Percentiles rank a stretch among this genome's conserved stretches.
phyloP scores from a whole-genome alignment of 30 jellyfish, hydroid and myxozoan species.

The Nemopilema nomurai region DNA sequence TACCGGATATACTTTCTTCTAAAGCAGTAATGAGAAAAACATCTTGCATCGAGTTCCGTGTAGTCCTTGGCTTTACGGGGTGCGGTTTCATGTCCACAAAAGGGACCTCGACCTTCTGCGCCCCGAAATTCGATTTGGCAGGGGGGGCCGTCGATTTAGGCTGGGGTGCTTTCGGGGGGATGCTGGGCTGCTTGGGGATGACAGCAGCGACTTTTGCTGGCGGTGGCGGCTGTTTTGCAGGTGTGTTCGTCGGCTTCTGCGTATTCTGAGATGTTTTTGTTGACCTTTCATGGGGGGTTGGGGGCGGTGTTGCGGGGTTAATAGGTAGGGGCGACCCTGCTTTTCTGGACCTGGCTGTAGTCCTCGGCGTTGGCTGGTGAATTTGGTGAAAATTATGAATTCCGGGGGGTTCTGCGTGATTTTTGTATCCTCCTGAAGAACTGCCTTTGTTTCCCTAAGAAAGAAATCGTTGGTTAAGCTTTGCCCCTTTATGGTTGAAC shows the following conservation, averaged over 20 bases:
- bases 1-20: slow-evolving; percentile 95
- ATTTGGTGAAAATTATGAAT: slow-evolving; percentile 33
- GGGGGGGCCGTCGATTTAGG: slow-evolving; percentile 1
- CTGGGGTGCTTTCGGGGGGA: slow-evolving; percentile 7
- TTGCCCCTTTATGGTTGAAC: too few relatives aligned
- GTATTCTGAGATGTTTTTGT: slow-evolving; percentile 16
- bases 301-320: slow-evolving; percentile 4
- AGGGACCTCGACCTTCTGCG: slow-evolving; percentile 48
- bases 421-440: slow-evolving; percentile 40
- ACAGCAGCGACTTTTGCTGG: slow-evolving; percentile 3
- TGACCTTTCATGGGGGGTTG: slow-evolving; percentile 12
- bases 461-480: not conserved
- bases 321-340: slow-evolving; percentile 61
- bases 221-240: slow-evolving; percentile 9
- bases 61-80: slow-evolving; percentile 95
- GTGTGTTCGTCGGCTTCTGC: not conserved
- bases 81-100: slow-evolving; percentile 84
- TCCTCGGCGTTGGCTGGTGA: slow-evolving; percentile 40
- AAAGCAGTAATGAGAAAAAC: slow-evolving; percentile 86
- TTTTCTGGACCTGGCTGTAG: slow-evolving; percentile 52
- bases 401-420: slow-evolving; percentile 43
- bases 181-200: not conserved
- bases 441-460: slow-evolving; percentile 34
- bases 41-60: slow-evolving; percentile 99
- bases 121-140: slow-evolving; percentile 43